Evolutionary conservation across 2,797 vertebrate species (phyloP).

Genomic region (Apodemus agrarius): DNA sequence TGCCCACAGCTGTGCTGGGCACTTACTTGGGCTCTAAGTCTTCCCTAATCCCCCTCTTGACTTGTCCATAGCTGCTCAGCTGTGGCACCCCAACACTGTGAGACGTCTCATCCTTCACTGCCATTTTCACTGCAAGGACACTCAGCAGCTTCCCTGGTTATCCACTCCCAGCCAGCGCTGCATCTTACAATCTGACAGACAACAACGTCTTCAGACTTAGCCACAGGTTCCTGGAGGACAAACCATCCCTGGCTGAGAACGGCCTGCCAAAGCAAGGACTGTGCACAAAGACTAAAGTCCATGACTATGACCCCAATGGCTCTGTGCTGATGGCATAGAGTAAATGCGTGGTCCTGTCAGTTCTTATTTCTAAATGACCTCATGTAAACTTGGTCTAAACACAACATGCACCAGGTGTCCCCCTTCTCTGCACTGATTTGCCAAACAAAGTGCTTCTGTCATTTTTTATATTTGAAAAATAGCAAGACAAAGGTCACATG

Average conservation of each 20-base stretch:
- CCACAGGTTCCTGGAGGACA: background rate
- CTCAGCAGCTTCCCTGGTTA: background rate
- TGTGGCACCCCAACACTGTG: background rate
- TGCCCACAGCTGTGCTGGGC: background rate
- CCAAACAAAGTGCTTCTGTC: background rate
- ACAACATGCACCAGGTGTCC: too few species aligned
- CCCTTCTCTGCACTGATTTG: background rate
- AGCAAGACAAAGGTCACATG: background rate
- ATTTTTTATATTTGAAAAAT: background rate
- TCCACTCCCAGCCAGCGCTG: background rate
- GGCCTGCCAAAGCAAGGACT: fast-evolving
- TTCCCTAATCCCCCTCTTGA: background rate
- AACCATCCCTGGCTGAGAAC: background rate
- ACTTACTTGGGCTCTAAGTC: background rate
- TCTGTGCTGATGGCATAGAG: background rate
- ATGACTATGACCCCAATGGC: background rate
- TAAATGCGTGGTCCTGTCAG: background rate
- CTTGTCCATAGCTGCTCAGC: background rate
- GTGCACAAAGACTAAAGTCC: background rate
- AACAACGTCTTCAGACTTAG: background rate
- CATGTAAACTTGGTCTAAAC: background rate
- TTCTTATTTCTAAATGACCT: background rate
- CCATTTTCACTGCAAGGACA: fast-evolving
- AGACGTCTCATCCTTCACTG: background rate
- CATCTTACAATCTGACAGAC: background rate